Base-by-base conservation (phyloP, 2,888 invertebrate species). In the Dasysyrphus albostriatus region DNA sequence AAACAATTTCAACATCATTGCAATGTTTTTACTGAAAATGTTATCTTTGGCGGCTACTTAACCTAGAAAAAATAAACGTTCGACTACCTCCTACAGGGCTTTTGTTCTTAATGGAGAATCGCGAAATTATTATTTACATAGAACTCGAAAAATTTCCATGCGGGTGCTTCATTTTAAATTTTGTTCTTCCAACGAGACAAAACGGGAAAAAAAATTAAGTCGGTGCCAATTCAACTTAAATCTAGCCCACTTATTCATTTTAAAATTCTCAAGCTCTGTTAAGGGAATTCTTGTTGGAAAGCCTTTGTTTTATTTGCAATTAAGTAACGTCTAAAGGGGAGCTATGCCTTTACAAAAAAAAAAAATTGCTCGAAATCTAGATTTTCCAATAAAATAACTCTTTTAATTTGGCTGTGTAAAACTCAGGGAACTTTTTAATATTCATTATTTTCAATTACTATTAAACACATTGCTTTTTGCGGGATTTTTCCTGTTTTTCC, bases 61-160 rank as follows among this genome's bases (percentile, higher is more conserved):
- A 65, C 63, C 63, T 32, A 65, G 32, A 63, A 19, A 37, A 24
- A 6, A 19, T n/a, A 56, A 2, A 42, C 39, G 54, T 54, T 69
- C 61, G 14, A 29, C 29, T 7, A 7, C 54, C 29, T 24, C 58
- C 77, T 10, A 39, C 0, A 14, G 61, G 73, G 74, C 67, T 87
- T 87, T 79, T 83, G 79, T 87, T 79, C 72, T 75, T 87, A 79
- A 87, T 87, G 87, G 83, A 76, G 75, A 83, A 83, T n/a, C 87
- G 56, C 75, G 72, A 83, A 83, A 87, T 83, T 83, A 79, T 79
- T 87, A 79, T 87, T 87, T 87, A 79, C 87, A 83, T 34, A 76
- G 87, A 39, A 87, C 87, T 87, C 44, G 72, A 81, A 87, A 32
- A 77, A 75, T 49, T 67, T 59, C 69, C 59, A 0, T 44, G 49